Percentiles rank a stretch among this genome's conserved stretches.
Evolutionary conservation across 1,140 invertebrate genomes (phyloP).

Genomic region (Pemphigus obesinymphae): DNA sequence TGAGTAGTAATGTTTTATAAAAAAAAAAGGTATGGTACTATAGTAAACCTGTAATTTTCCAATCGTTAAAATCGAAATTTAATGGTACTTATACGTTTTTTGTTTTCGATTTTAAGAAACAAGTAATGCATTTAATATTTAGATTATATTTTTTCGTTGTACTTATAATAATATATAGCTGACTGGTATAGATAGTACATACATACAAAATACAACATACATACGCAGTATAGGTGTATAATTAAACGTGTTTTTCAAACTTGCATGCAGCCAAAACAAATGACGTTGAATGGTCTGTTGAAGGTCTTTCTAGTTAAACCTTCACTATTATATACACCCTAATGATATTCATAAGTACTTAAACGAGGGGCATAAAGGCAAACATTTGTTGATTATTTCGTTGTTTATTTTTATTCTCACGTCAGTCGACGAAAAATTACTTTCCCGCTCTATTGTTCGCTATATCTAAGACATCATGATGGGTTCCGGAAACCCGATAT

Average conservation of each 20-base stretch:
- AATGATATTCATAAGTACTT: constrained; percentile 33
- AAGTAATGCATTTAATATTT: too few species aligned
- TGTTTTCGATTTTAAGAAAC: too few species aligned
- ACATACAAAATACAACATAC: too few species aligned
- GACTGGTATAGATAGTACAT: too few species aligned
- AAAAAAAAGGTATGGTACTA: too few species aligned
- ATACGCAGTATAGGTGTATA: background rate
- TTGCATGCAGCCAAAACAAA: background rate
- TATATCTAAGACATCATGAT: background rate
- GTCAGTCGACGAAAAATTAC: background rate
- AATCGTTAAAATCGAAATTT: too few species aligned
- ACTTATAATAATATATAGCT: too few species aligned
- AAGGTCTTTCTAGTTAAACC: constrained; percentile 3
- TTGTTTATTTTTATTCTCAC: constrained; percentile 23
- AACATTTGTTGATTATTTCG: constrained; percentile 1
- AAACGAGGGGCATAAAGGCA: background rate
- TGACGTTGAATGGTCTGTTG: background rate
- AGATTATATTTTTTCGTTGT: too few species aligned
- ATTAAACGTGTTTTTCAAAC: background rate
- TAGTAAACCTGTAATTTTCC: too few species aligned
- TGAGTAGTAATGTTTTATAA: too few species aligned
- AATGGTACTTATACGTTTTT: too few species aligned
- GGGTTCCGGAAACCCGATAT: constrained; percentile 31
- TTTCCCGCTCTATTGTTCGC: constrained; percentile 5
- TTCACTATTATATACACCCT: constrained; percentile 1